phyloP scores from a whole-genome alignment of 1,140 invertebrate species.

The Sweltsa coloradensis region DNA sequence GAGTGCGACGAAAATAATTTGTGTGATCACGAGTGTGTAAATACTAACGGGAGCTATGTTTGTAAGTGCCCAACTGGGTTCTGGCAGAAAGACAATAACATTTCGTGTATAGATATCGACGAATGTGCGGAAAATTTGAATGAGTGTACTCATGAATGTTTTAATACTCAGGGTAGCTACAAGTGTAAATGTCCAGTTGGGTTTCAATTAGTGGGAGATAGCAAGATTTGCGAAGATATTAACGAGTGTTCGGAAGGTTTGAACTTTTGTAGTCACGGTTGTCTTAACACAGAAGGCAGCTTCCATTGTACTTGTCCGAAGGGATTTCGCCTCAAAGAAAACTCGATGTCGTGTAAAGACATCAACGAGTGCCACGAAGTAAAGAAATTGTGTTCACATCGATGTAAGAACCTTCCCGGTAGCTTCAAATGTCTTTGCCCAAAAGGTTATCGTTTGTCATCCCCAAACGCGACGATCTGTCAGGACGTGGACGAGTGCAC shows the following conservation, averaged over 20 bases:
- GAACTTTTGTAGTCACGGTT: conserved; percentile 41
- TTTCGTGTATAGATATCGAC: conserved; percentile 29
- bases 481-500: conserved; percentile 35
- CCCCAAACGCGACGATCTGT: conserved; percentile 3
- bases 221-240: conserved; percentile 32
- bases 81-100: conserved; percentile 19
- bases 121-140: conserved; percentile 35
- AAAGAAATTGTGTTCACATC: conserved; percentile 30
- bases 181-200: conserved; percentile 37
- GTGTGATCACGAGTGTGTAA: conserved; percentile 37
- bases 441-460: conserved; percentile 28
- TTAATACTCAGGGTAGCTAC: conserved; percentile 30
- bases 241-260: conserved; percentile 38
- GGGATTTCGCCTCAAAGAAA: conserved; percentile 28
- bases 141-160: conserved; percentile 31
- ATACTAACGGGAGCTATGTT: conserved; percentile 28
- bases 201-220: conserved; percentile 32
- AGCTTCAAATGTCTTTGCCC: conserved; percentile 32
- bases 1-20: conserved; percentile 30
- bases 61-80: conserved; percentile 50
- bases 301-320: conserved; percentile 35
- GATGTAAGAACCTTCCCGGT: conserved; percentile 42
- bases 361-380: conserved; percentile 43
- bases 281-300: conserved; percentile 37
- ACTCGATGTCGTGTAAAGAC: conserved; percentile 37